These are phyloP conservation scores for Patiria miniata DNA, from an alignment of 35 echinoderm and acorn worm species.

Conservation along the genomic window DNA sequence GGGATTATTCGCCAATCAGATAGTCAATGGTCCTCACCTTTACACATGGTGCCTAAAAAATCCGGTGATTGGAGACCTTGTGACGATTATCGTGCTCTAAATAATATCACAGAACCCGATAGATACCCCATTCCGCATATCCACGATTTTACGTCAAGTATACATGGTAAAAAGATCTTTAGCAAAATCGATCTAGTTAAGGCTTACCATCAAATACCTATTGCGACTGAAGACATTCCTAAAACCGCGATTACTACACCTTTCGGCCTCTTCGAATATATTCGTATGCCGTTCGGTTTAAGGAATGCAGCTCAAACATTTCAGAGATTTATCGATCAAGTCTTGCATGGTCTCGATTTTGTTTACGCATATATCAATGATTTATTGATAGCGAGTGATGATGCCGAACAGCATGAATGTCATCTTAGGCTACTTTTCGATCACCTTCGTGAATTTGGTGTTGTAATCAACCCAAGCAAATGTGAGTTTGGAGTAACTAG, in stretches of 20 bases:
- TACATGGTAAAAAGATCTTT: neutral
- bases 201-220: slow-evolving; percentile 37
- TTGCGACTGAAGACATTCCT: slow-evolving; percentile 18
- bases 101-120: slow-evolving; percentile 53
- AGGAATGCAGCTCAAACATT: slow-evolving; percentile 45
- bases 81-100: too few species aligned
- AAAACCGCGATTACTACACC: slow-evolving; percentile 67
- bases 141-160: too few species aligned
- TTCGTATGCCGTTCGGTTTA: slow-evolving; percentile 65
- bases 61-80: too few species aligned
- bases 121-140: slow-evolving; percentile 65
- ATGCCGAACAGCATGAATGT: slow-evolving; percentile 12
- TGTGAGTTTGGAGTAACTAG: neutral
- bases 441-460: slow-evolving; percentile 16
- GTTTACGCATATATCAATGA: slow-evolving; percentile 52
- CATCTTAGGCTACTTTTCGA: slow-evolving; percentile 22
- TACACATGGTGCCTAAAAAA: slow-evolving; percentile 64
- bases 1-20: slow-evolving; percentile 40
- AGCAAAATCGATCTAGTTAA: slow-evolving; percentile 1
- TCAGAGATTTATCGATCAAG: slow-evolving; percentile 67
- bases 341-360: slow-evolving; percentile 37
- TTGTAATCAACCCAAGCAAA: slow-evolving; percentile 37
- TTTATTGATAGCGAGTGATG: slow-evolving; percentile 19
- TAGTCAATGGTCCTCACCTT: slow-evolving; percentile 57
- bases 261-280: slow-evolving; percentile 52